Conservation (phyloP, 2,797 vertebrate genomes). For the Molothrus aeneus region DNA sequence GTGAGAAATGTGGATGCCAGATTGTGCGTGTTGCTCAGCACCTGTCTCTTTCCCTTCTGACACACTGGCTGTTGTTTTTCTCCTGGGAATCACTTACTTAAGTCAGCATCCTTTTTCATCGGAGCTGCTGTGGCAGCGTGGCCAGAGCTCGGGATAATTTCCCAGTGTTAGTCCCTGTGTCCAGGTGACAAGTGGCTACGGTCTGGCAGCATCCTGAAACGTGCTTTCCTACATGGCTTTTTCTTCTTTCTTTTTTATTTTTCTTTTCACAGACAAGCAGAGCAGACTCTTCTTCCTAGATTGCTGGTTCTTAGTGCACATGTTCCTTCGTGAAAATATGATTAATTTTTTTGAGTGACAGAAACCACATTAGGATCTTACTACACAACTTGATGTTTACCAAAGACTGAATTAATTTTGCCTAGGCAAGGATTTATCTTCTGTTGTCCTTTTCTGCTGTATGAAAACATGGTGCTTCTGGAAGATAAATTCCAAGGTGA, state of each 20-base stretch:
- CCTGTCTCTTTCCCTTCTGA: background rate
- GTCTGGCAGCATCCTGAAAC: background rate
- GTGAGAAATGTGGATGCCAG: background rate
- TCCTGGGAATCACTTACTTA: background rate
- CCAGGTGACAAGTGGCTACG: background rate
- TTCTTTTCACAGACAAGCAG: background rate
- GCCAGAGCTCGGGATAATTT: background rate
- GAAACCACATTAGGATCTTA: background rate
- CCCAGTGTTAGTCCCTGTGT: background rate
- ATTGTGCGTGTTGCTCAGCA: background rate
- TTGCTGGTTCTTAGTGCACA: background rate
- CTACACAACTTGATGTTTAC: background rate
- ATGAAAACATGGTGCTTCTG: background rate
- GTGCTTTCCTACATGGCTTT: background rate
- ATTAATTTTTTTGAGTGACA: background rate
- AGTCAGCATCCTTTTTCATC: background rate
- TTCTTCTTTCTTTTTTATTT: background rate
- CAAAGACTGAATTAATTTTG: background rate
- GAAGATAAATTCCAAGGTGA: conserved; percentile 25
- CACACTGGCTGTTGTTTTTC: background rate
- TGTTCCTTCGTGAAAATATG: background rate
- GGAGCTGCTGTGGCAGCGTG: background rate
- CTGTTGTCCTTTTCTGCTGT: background rate
- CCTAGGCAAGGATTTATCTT: background rate
- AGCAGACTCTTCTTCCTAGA: background rate